These are phyloP conservation scores for Oncorhynchus mykiss DNA, from an alignment of 2,113 vertebrate species.

Conservation along the genomic window DNA sequence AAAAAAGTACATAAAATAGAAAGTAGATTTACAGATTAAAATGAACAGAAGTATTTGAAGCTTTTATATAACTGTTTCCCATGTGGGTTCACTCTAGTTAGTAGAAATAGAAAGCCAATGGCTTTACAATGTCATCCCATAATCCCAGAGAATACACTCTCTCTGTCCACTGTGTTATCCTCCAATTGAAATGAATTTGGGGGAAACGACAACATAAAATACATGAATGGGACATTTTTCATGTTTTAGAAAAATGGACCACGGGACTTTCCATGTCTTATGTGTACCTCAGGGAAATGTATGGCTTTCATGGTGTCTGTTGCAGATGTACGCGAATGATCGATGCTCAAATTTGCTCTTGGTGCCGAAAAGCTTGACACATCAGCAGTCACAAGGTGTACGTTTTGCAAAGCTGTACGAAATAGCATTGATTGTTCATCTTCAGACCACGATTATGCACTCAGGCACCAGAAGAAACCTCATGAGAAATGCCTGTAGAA, in stretches of 20 bases:
- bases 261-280: conserved; percentile 41
- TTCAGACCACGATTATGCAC: conserved; percentile 72
- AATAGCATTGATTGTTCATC: conserved; percentile 75
- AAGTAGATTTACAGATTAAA: conserved; percentile 57
- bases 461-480: conserved; percentile 67
- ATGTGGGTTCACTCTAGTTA: conserved; percentile 25
- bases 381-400: conserved; percentile 74
- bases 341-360: conserved; percentile 69
- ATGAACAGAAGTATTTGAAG: conserved; percentile 58
- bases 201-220: conserved; percentile 46
- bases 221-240: conserved; percentile 40
- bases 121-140: conserved; percentile 57
- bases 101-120: conserved; percentile 61
- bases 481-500: conserved; percentile 65
- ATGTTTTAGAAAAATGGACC: conserved; percentile 26
- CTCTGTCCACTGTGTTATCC: conserved; percentile 57
- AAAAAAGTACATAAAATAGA: conserved; percentile 45
- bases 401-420: conserved; percentile 75
- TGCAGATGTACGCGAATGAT: conserved; percentile 62
- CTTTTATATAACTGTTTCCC: conserved; percentile 59
- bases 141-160: conserved; percentile 49
- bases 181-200: conserved; percentile 51
- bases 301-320: conserved; percentile 75
- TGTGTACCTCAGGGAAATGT: conserved; percentile 69
- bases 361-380: conserved; percentile 70